Evolutionary conservation across 2,797 vertebrate genomes (phyloP), one percentile per base, ranked within the genome.

Genomic region (Clarias fuscus): DNA sequence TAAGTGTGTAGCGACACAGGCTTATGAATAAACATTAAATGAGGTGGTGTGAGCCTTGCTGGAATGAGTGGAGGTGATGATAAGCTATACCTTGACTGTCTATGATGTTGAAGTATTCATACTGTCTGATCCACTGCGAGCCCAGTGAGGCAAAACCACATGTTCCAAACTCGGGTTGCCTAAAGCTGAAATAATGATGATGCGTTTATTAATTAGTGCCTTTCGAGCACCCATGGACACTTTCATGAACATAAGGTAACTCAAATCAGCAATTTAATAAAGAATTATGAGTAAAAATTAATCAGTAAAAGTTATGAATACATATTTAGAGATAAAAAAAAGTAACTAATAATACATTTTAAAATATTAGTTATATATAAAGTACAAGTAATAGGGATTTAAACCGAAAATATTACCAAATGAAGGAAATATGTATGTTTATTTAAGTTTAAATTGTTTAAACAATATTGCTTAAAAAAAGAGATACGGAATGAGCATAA

Each of bases 21-120:
- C 30, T 79, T 24, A 79, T 40, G 59, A 79, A 22, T 17, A 40
- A 62, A 62, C 0, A 8, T 61, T 56, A 20, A 13, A 67, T 67
- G 1, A 11, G 17, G 27, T 56, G 24, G 4, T 22, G 24, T 43
- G 40, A 6, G 2, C 11, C 1, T 58, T 5, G 27, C 5, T 82
- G 80, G 83, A 65, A 27, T 61, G 59, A 70, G 83, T 90, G 87
- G 20, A 65, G 75, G 83, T 92, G 89, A 89, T 87, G 88, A 86
- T 33, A 82, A 53, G n/a, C 15, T 15, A 14, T 40, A 18, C 8
- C 61, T 53, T 56, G 68, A 90, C 43, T 77, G 33, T 68, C 80
- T 0, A 24, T 91, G 88, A 91, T 88, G 87, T 86, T 87, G 40
- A 68, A 76, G 78, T 91, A 88, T 83, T 80, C 89, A 88, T 88